These are phyloP conservation scores for Pavo muticus DNA, from an alignment of 2,113 vertebrate species.

Conservation along the genomic window DNA sequence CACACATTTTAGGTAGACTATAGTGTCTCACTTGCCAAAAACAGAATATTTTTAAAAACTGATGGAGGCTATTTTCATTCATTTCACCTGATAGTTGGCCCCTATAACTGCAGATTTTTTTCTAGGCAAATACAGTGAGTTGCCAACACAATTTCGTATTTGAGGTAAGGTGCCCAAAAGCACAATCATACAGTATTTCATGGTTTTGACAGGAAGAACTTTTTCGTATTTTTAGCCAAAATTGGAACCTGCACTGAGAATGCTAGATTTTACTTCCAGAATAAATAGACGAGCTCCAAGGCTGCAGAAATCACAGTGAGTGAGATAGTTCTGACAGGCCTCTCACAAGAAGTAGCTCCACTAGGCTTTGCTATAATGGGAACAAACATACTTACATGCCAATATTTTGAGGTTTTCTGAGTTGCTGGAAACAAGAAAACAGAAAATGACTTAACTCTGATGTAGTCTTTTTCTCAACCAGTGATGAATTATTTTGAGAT, in stretches of 20 bases:
- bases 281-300: background rate
- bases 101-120: background rate
- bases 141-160: background rate
- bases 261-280: slow-evolving; percentile 26
- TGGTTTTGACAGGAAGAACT: background rate
- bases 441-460: background rate
- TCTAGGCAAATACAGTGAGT: background rate
- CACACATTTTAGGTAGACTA: background rate
- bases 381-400: background rate
- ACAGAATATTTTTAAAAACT: background rate
- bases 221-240: background rate
- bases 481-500: background rate
- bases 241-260: background rate
- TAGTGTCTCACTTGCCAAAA: background rate
- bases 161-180: background rate
- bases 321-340: background rate
- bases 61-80: background rate
- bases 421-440: background rate
- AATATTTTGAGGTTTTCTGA: background rate
- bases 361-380: slow-evolving; percentile 1
- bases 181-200: rapidly evolving
- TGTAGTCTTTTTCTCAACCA: background rate
- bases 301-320: background rate
- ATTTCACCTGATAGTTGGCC: background rate
- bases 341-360: rapidly evolving